Base-by-base conservation (phyloP, 2,113 vertebrate species). In the Ophiodon elongatus region DNA sequence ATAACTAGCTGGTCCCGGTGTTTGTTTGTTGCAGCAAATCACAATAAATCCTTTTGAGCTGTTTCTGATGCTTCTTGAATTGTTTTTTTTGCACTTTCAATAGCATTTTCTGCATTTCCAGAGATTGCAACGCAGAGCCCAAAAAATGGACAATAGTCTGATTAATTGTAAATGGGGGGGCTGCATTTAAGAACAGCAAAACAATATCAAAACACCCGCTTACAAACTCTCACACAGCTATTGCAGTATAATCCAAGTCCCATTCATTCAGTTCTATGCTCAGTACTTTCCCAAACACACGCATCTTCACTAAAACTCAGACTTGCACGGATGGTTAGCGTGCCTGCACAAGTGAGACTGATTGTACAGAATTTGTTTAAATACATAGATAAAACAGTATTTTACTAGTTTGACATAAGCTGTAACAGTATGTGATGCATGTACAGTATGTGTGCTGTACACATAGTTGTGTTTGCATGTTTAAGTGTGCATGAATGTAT, bases 91-190 rank as follows among this genome's bases (percentile, higher is more conserved):
- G 6, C 13, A 31, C 4, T 47, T 57, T 56, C 47, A 65, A 2
- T 37, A 54, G 21, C 17, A 50, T 39, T 79, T 60, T 72, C 19
- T 57, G 15, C n/a, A n/a, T n/a, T n/a, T n/a, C n/a, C n/a, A n/a
- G n/a, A n/a, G n/a, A n/a, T n/a, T n/a, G n/a, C n/a, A n/a, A n/a
- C n/a, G n/a, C n/a, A n/a, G n/a, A n/a, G n/a, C n/a, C 0, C n/a
- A 57, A 13, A 59, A 15, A 2, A 59, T 59, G 25, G 25, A 29
- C 25, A 59, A 29, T 29, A 29, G 56, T 59, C 11, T 57, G 25
- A 59, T 59, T 25, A 14, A 59, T 29, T 29, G 56, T 29, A 59
- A 29, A 59, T 59, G n/a, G n/a, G 25, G 25, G 54, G 4, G 54
- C 54, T 57, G 54, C n/a, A 13, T 56, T 56, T n/a, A 25, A 13